These are phyloP conservation scores for Sander lucioperca DNA, from an alignment of 2,113 vertebrate genomes.

Conservation along the genomic window DNA sequence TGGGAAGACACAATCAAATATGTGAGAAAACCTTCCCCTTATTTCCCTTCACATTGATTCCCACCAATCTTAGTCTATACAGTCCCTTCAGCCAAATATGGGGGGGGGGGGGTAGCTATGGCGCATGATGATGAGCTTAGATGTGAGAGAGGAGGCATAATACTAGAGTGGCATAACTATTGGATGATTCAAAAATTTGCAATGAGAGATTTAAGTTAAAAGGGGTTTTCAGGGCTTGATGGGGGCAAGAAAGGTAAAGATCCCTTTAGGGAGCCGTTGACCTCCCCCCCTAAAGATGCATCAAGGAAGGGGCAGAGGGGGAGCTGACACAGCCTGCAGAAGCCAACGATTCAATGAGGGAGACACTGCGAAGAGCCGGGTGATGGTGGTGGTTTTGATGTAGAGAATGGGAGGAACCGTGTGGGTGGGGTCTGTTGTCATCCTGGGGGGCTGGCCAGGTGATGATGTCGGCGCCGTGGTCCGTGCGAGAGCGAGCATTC, in stretches of 20 bases:
- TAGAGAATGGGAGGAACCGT: slow-evolving; percentile 38
- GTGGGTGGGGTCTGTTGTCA: slow-evolving; percentile 72
- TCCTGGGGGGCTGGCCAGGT: slow-evolving; percentile 83
- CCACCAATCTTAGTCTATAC: slow-evolving; percentile 36
- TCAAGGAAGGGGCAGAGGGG: slow-evolving; percentile 53
- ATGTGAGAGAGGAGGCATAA: slow-evolving; percentile 15
- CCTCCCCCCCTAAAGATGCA: slow-evolving; percentile 49
- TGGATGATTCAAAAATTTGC: slow-evolving; percentile 23
- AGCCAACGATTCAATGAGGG: slow-evolving; percentile 74
- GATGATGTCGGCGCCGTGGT: slow-evolving; percentile 91
- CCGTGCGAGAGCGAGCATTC: slow-evolving; percentile 90
- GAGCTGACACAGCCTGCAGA: slow-evolving; percentile 54
- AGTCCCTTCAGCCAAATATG: slow-evolving; percentile 50
- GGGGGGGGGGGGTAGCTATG: background rate
- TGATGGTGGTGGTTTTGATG: slow-evolving; percentile 23
- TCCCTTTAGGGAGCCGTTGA: slow-evolving; percentile 45
- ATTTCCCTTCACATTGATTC: slow-evolving; percentile 36
- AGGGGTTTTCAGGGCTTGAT: background rate
- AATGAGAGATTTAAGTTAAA: slow-evolving; percentile 22
- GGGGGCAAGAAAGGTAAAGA: slow-evolving; percentile 23
- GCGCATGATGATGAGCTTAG: slow-evolving; percentile 18
- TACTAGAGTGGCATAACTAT: slow-evolving; percentile 5
- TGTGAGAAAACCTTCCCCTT: slow-evolving; percentile 6
- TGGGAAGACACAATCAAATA: slow-evolving; percentile 5
- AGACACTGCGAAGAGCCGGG: slow-evolving; percentile 67